Evolutionary conservation across 1,140 invertebrate genomes (phyloP), one percentile per base, ranked within the genome.

Genomic region (Rhagoletis pomonella): DNA sequence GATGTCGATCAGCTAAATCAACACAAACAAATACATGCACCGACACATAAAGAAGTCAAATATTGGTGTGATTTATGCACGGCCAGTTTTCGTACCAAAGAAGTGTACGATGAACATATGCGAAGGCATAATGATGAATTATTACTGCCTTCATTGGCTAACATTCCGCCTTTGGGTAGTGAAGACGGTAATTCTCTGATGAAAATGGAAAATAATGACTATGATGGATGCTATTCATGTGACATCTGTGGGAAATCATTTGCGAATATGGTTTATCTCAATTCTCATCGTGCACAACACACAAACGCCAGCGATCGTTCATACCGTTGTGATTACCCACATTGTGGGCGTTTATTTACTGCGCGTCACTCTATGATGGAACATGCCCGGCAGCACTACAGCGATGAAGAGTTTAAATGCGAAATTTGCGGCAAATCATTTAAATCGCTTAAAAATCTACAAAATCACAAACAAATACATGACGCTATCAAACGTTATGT

Each of bases 401-500:
- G 92, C 88, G 93, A 92, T 17, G 91, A 94, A 85, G 94, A 93
- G 19, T 94, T 93, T 87, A 92, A 93, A 59, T 94, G 94, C 89
- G 92, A 93, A 67, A 91, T 94, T 39, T 94, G 94, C 77, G 91
- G 91, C 87, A 92, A 92, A 87, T 89, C 88, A 14, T 92, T 92
- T 65, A 92, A 91, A 89, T 92, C 91, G 3, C 89, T 90, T 5
- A 92, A 92, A 88, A 92, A 92, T 89, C 89, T 92, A 69, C 90
- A 91, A 86, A 91, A 92, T 86, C 91, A 92, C 86, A 92, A 92
- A 77, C 91, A 92, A 87, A 92, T 92, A 73, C 91, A 92, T 81
- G 91, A 92, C 88, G 95, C 95, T 19, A 94, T 94, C 69, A 93
- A 92, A 86, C 91, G 93, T 42, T 93, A 93, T 87, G 89, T 91